These are phyloP conservation scores for Cheilosia impressa DNA, from an alignment of 2,888 invertebrate genomes.

Conservation along the genomic window DNA sequence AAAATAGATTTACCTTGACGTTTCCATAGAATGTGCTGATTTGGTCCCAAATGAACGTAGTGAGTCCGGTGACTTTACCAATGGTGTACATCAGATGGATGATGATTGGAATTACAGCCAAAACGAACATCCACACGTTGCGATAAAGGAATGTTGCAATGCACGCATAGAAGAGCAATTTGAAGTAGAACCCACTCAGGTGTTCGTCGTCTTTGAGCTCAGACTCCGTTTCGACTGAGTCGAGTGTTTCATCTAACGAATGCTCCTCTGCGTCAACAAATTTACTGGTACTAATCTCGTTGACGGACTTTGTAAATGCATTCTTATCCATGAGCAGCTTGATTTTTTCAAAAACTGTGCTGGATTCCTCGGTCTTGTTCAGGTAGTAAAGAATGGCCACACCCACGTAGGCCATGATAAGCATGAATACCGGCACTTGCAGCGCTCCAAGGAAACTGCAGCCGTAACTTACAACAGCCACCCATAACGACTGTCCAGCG, in stretches of 20 bases:
- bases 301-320: constrained; percentile 80
- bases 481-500: constrained; percentile 90
- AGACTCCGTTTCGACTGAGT: constrained; percentile 78
- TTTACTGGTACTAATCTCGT: constrained; percentile 81
- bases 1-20: constrained; percentile 74
- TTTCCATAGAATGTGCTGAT: constrained; percentile 77
- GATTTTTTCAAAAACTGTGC: constrained; percentile 79
- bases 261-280: constrained; percentile 80
- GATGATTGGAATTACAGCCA: constrained; percentile 89
- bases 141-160: constrained; percentile 93
- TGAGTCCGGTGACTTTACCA: constrained; percentile 80
- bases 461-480: constrained; percentile 89
- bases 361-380: constrained; percentile 80
- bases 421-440: constrained; percentile 90
- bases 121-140: constrained; percentile 91
- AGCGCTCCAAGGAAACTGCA: constrained; percentile 90
- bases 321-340: constrained; percentile 80
- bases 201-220: constrained; percentile 80
- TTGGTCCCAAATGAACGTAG: constrained; percentile 79
- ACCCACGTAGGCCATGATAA: constrained; percentile 86
- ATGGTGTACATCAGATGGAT: constrained; percentile 80
- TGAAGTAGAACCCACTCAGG: constrained; percentile 89
- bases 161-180: constrained; percentile 92
- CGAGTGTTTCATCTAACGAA: constrained; percentile 80
- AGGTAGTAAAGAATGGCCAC: constrained; percentile 81